These are phyloP conservation scores for Amyelois transitella DNA, from an alignment of 1,140 invertebrate species.

Conservation along the genomic window DNA sequence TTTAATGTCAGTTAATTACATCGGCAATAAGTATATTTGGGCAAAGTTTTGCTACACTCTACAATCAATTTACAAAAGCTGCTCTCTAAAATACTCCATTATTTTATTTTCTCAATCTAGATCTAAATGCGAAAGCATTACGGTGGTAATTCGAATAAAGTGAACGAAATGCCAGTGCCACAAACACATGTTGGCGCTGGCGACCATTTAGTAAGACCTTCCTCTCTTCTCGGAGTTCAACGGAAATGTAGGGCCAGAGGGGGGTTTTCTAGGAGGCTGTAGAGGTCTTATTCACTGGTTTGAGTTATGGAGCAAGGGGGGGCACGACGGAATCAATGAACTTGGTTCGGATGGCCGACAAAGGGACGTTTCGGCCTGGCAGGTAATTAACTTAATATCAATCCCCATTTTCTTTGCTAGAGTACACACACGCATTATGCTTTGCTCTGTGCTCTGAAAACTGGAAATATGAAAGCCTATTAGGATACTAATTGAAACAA, in stretches of 20 bases:
- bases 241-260: slow-evolving; percentile 6
- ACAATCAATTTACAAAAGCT: neutral
- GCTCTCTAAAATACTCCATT: neutral
- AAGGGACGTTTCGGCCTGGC: slow-evolving; percentile 63
- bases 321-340: slow-evolving; percentile 66
- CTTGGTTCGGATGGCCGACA: slow-evolving; percentile 57
- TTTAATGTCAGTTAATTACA: neutral
- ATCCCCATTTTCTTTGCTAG: slow-evolving; percentile 48
- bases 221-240: slow-evolving; percentile 20
- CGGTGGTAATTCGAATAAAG: slow-evolving; percentile 28
- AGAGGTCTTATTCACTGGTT: slow-evolving; percentile 34
- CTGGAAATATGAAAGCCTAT: no score
- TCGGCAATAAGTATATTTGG: neutral
- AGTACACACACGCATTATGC: slow-evolving; percentile 10
- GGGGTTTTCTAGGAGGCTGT: slow-evolving; percentile 9
- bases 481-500: no score
- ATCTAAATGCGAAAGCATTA: neutral
- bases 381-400: slow-evolving; percentile 70
- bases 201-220: slow-evolving; percentile 33
- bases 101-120: neutral
- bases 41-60: neutral
- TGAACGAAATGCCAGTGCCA: slow-evolving; percentile 49
- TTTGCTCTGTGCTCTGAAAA: neutral
- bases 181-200: slow-evolving; percentile 59
- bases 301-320: slow-evolving; percentile 46